These are phyloP conservation scores for Todiramphus saurophagus DNA, from an alignment of 2,113 vertebrate genomes.

Conservation along the genomic window DNA sequence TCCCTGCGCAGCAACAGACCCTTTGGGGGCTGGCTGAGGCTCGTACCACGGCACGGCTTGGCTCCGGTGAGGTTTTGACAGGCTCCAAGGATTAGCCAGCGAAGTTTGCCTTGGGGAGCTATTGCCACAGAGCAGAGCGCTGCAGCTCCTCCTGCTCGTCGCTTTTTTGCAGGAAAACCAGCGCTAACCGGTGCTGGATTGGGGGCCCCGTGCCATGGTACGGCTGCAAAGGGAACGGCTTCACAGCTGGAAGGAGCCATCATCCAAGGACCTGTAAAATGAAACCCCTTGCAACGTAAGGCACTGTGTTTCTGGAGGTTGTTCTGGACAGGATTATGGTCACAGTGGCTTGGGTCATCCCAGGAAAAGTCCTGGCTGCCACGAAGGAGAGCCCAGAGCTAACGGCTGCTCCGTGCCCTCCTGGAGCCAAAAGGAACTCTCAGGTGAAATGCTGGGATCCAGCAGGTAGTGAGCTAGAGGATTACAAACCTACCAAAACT, in stretches of 20 bases:
- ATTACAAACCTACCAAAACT: not conserved
- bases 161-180: not conserved
- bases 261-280: not conserved
- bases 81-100: slow-evolving; percentile 20
- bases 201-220: fast-evolving
- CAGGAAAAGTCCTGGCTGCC: not conserved
- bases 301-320: not conserved
- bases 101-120: not conserved
- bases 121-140: not conserved
- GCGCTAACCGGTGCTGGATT: not conserved
- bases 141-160: not conserved
- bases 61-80: not conserved
- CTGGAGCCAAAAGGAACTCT: fast-evolving
- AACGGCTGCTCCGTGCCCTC: not conserved
- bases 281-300: not conserved
- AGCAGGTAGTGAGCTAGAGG: not conserved
- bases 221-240: fast-evolving
- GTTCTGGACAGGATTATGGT: fast-evolving
- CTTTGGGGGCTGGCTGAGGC: not conserved
- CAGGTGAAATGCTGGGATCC: fast-evolving
- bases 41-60: not conserved
- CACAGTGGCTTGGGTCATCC: not conserved
- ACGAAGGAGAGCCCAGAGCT: fast-evolving
- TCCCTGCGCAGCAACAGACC: not conserved
- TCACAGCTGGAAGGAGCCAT: not conserved